Base-by-base conservation (phyloP, 1,140 invertebrate genomes). In the Drosophila auraria region DNA sequence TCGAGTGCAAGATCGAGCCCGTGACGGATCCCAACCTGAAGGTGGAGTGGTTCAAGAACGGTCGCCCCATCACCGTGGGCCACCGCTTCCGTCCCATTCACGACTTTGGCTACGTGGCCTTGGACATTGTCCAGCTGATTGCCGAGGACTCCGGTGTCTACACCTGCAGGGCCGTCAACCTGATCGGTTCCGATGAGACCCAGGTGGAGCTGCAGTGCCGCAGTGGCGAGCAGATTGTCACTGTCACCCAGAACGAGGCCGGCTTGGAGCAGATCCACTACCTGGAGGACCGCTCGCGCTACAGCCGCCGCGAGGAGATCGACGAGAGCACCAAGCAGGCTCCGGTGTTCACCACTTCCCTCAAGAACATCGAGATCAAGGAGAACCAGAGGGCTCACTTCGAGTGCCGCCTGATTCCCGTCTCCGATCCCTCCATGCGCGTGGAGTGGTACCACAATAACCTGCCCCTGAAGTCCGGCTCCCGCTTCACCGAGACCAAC, bases 391-490 rank as follows among this genome's bases (percentile, higher is more conserved):
- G 98, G 54, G 98, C 98, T 30, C 98, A 99, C 90, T 99, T 99
- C 91, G 99, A 99, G 93, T 98, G 97, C 86, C 96, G 98, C 40
- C 93, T 99, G 12, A 98, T 99, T 82, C 99, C 99, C 9, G 97
- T 99, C 23, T 99, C 98, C 44, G 99, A 99, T 94, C 95, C 97
- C 1, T 97, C 97, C 1, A 97, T 99, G 96, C 98, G 97, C 93
- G 98, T 99, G 0, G 97, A 99, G 94, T 99, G 99, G 99, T 99
- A 97, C 94, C 97, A 98, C 75, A 98, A 99, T 92, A 98, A 97
- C 86, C 94, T 95, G 74, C 97, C 97, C 1, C 94, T 98, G 0
- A 98, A 98, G 93, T 97, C 97, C 64, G 97, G 97, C 11, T 97
- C 97, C 0, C 94, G 97, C 80, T 98, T 98, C 91, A 96, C 96